Conservation (phyloP, 2,113 vertebrate genomes). For the Clarias gariepinus region DNA sequence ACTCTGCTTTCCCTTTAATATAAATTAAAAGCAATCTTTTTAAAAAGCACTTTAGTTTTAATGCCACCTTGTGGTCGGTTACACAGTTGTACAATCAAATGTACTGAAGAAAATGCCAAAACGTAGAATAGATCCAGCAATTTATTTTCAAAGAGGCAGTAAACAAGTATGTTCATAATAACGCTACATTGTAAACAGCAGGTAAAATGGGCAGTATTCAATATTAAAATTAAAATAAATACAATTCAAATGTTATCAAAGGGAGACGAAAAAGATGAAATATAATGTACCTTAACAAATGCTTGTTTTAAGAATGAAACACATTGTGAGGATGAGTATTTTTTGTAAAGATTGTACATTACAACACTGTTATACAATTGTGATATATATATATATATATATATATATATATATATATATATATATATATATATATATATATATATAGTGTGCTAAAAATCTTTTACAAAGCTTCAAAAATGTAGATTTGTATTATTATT, state of each 20-base stretch:
- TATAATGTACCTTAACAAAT: neutral
- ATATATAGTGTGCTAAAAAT: neutral
- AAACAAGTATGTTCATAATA: neutral
- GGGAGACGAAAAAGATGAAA: neutral
- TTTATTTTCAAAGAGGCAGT: neutral
- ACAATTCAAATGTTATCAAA: neutral
- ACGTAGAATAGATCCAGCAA: neutral
- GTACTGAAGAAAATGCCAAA: neutral
- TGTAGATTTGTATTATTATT: neutral
- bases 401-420: no score
- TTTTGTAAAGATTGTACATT: neutral
- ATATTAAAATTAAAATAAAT: neutral
- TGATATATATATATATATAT: no score
- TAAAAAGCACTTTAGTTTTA: neutral
- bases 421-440: no score
- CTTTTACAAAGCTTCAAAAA: neutral
- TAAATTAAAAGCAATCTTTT: neutral
- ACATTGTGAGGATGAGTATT: neutral
- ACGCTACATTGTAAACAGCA: neutral
- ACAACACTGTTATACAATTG: neutral
- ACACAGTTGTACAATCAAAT: neutral
- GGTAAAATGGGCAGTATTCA: neutral
- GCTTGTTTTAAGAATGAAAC: neutral
- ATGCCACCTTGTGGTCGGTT: slow-evolving; percentile 17
- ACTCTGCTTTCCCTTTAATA: neutral